These are phyloP conservation scores for Eriosoma lanigerum DNA, from an alignment of 1,140 invertebrate genomes.

Conservation along the genomic window DNA sequence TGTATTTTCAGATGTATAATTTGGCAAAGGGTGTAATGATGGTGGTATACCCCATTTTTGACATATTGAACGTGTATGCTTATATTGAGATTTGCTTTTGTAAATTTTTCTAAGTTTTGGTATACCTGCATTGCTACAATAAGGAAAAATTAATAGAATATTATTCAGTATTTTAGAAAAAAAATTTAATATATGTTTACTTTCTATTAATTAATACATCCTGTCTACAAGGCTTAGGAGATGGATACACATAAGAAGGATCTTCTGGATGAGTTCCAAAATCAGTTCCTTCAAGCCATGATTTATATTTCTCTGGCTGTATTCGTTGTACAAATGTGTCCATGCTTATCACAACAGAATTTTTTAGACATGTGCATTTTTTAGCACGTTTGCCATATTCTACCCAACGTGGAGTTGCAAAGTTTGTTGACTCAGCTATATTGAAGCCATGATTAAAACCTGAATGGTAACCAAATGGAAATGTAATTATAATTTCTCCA, in stretches of 20 bases:
- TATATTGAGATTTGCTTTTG: constrained; percentile 62
- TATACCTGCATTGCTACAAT: constrained; percentile 60
- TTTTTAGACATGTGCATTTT: constrained; percentile 81
- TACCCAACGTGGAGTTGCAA: constrained; percentile 95
- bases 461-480: constrained; percentile 78
- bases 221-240: constrained; percentile 72
- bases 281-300: constrained; percentile 82
- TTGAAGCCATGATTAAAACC: constrained; percentile 98
- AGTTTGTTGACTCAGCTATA: constrained; percentile 99
- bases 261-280: constrained; percentile 91
- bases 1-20: no score
- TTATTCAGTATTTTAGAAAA: no score
- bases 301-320: constrained; percentile 84
- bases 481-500: constrained; percentile 99
- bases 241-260: constrained; percentile 69
- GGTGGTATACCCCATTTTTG: no score
- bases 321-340: constrained; percentile 93
- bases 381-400: constrained; percentile 93
- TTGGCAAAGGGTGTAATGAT: no score
- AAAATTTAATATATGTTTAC: constrained; percentile 58
- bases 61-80: no score
- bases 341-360: constrained; percentile 97
- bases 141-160: no score
- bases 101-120: constrained; percentile 66
- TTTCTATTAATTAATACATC: constrained; percentile 76